A percentile compares a stretch with the other conserved stretches of the same genome.
phyloP scores from a whole-genome alignment of 2,113 vertebrate genomes.

The Tyto alba region DNA sequence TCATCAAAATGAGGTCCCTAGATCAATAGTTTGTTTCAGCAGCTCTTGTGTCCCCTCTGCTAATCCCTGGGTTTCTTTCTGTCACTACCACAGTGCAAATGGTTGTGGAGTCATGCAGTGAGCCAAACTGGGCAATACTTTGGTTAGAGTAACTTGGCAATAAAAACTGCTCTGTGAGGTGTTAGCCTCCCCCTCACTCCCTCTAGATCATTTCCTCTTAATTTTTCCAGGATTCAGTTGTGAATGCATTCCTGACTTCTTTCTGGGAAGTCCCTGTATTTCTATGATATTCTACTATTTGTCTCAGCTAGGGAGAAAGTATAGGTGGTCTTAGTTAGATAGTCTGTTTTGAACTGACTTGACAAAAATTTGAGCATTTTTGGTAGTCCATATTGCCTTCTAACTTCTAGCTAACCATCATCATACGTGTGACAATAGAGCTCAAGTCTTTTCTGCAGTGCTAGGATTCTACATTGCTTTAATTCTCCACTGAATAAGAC shows the following conservation, averaged over 20 bases:
- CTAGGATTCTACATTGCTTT: background rate
- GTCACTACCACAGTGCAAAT: background rate
- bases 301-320: background rate
- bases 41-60: background rate
- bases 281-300: background rate
- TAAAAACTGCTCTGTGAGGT: background rate
- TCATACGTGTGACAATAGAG: background rate
- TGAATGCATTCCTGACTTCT: background rate
- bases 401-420: background rate
- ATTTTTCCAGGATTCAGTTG: background rate
- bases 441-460: background rate
- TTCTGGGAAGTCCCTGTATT: background rate
- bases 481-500: background rate
- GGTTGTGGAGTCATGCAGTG: background rate
- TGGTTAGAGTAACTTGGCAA: background rate
- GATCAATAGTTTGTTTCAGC: background rate
- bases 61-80: background rate
- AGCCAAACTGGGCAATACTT: background rate
- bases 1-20: background rate
- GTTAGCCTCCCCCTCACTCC: accelerated
- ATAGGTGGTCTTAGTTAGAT: background rate
- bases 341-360: background rate
- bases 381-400: background rate
- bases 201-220: background rate
- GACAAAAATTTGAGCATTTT: background rate